phyloP scores from a whole-genome alignment of 1,140 invertebrate genomes.

The Microplitis demolitor region DNA sequence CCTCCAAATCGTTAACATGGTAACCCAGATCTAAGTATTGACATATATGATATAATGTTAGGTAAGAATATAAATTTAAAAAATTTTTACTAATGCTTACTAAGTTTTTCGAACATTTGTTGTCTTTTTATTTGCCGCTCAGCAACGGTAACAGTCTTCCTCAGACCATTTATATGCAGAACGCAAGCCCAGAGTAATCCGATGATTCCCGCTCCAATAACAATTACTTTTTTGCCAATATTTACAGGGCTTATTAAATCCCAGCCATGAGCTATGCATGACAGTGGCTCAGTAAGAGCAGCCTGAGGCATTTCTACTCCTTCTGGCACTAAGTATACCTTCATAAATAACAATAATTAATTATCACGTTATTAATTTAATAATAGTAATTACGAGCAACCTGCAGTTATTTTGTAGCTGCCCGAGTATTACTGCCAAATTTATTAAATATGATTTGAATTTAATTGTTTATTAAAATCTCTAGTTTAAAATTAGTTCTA shows the following conservation, averaged over 20 bases:
- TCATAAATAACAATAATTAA: no score
- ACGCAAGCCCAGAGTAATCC: constrained; percentile 69
- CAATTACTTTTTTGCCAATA: constrained; percentile 67
- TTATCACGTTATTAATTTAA: no score
- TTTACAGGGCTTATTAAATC: constrained; percentile 65
- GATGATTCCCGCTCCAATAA: constrained; percentile 74
- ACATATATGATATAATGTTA: background rate
- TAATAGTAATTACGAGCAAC: no score
- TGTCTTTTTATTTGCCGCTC: constrained; percentile 67
- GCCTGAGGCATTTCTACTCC: constrained; percentile 55
- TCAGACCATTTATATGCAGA: constrained; percentile 70
- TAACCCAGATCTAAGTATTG: constrained; percentile 64
- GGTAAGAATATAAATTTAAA: background rate
- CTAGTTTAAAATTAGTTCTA: no score
- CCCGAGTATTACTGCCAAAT: no score
- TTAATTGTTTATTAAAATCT: no score
- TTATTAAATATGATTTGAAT: no score
- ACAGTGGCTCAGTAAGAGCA: constrained; percentile 69
- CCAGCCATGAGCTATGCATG: constrained; percentile 70
- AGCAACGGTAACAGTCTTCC: constrained; percentile 67
- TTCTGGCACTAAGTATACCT: constrained; percentile 19
- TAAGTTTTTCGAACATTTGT: constrained; percentile 62
- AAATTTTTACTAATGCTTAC: constrained; percentile 52
- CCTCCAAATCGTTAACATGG: constrained; percentile 62
- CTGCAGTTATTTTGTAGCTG: no score